Conservation (phyloP, 30 jellyfish, hydroid and myxozoan species). For the Pseudorhiza aurosa region DNA sequence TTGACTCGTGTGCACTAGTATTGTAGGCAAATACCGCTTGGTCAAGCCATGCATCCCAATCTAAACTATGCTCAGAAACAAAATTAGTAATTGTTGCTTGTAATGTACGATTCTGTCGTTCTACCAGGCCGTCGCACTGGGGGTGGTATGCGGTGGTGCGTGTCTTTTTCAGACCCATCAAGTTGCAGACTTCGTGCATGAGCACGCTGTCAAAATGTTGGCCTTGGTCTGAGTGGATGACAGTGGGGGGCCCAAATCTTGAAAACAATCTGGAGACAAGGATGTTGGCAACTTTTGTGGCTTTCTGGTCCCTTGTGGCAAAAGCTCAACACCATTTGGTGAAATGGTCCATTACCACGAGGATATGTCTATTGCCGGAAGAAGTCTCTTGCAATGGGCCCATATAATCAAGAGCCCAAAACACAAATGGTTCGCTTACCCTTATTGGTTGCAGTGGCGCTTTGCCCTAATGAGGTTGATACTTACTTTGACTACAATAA, state of each 20-base stretch:
- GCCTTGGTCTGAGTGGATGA: conserved; percentile 71
- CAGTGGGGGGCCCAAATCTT: conserved; percentile 64
- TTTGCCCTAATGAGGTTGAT: conserved; percentile 14
- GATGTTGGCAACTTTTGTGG: conserved; percentile 32
- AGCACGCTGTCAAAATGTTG: conserved; percentile 25
- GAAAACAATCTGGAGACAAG: conserved; percentile 51
- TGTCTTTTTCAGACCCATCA: conserved; percentile 45
- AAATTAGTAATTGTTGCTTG: not conserved
- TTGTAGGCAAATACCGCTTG: conserved; percentile 52
- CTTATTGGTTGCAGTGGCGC: conserved; percentile 25
- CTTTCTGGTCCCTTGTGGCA: conserved; percentile 38
- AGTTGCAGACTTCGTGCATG: conserved; percentile 45
- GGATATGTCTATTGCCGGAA: conserved; percentile 47
- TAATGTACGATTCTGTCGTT: conserved; percentile 30
- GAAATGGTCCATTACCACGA: conserved; percentile 63
- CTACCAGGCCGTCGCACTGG: conserved; percentile 55
- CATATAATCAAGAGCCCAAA: too few species aligned
- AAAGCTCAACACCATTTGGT: conserved; percentile 76
- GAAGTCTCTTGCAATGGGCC: too few species aligned
- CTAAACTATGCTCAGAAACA: conserved; percentile 48
- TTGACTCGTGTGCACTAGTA: conserved; percentile 41
- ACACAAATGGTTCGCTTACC: conserved; percentile 56
- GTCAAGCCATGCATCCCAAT: conserved; percentile 45
- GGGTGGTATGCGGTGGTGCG: conserved; percentile 55
- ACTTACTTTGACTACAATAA: conserved; percentile 46